Percentiles rank a stretch among this genome's conserved stretches.
Evolutionary conservation across 1,140 invertebrate species (phyloP).

Genomic region (Drosophila parvula): DNA sequence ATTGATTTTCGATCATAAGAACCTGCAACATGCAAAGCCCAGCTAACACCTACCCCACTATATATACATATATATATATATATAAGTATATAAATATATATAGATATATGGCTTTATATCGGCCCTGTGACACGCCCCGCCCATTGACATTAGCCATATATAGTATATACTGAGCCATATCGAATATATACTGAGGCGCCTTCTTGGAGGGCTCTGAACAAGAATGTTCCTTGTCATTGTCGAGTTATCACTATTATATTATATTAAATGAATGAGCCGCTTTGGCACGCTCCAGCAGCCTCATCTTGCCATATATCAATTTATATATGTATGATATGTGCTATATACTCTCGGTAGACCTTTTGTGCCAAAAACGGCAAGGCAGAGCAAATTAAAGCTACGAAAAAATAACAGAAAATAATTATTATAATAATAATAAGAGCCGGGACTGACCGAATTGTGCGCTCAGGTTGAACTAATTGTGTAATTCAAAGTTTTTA

Average conservation of each 20-base stretch:
- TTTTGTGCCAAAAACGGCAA: background rate
- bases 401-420: conserved; percentile 9
- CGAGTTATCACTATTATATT: conserved; percentile 76
- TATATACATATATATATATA: background rate
- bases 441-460: conserved; percentile 56
- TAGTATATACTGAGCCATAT: background rate
- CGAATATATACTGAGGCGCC: background rate
- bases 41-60: conserved; percentile 24
- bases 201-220: conserved; percentile 28
- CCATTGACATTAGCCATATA: conserved; percentile 41
- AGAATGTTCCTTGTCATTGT: conserved; percentile 59
- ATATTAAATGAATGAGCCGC: conserved; percentile 70
- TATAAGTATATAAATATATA: conserved; percentile 13
- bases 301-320: background rate
- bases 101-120: conserved; percentile 20
- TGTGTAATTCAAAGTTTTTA: conserved; percentile 62
- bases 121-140: conserved; percentile 43
- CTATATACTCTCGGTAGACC: conserved; percentile 14
- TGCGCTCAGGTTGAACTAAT: conserved; percentile 77
- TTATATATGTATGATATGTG: background rate
- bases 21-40: conserved; percentile 69
- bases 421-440: conserved; percentile 18
- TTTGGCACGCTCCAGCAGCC: conserved; percentile 66
- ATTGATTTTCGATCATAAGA: conserved; percentile 81
- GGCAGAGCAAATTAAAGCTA: conserved; percentile 8